Base-by-base conservation (phyloP, 1,140 invertebrate genomes). In the Ptiloglossa arizonensis region DNA sequence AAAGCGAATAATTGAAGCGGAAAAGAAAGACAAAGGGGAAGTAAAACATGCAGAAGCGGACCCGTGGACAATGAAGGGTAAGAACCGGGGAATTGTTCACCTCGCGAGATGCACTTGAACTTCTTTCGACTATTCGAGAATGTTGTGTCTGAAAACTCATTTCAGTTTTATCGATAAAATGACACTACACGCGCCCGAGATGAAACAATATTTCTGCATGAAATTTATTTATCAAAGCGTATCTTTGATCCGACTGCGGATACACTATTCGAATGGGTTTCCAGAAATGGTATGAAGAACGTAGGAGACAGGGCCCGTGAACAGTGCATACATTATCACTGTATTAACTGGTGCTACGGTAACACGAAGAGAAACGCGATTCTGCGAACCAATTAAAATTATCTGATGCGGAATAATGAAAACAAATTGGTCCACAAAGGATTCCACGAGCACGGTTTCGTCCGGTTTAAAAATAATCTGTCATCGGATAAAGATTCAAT, bases 1-100 rank as follows among this genome's bases (percentile, higher is more conserved):
- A 62, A 77, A 54, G 68, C 35, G 44, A 60, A 67, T 76, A 72
- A 79, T 68, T 54, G 52, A 80, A 73, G 78, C 22, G 41, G 69
- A 29, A 77, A 22, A 56, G 59, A 68, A 41, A 62, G 73, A 67
- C 52, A 50, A n/a, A 46, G 54, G 17, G 57, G 59, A n/a, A 19
- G 44, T 13, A 38, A 68, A 48, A 60, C 57, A 73, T 24, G n/a
- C 17, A 57, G 52, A 56, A 22, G 41, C 41, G 41, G 15, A 41
- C 41, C n/a, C 2, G n/a, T 5, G 48, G 32, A 29, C 19, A 67
- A 24, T 35, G 32, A 11, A 19, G 22, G 13, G 22, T 15, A 27
- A 50, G 22, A 19, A 15, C 15, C 13, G n/a, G 44, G 57, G 22
- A 60, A 38, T 35, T 54, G 59, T 63, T 54, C 52, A 63, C 48